A percentile compares a stretch with the other conserved stretches of the same genome.
These are phyloP conservation scores for Arge pagana DNA, from an alignment of 2,888 invertebrate species.

Conservation along the genomic window DNA sequence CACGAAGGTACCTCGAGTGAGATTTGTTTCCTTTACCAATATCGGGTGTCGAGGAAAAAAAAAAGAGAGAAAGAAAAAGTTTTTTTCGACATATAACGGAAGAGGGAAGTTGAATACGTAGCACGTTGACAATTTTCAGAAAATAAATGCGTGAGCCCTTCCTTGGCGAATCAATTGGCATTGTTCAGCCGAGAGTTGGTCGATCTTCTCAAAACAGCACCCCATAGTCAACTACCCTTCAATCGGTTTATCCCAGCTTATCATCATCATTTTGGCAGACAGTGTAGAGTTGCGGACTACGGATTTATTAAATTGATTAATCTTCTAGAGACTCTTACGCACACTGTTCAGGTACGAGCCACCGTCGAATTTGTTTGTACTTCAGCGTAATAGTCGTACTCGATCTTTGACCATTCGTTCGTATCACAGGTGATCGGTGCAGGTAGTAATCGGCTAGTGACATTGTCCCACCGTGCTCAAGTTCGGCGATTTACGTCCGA, in stretches of 20 bases:
- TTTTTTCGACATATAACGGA: not conserved
- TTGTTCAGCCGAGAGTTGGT: slow-evolving; percentile 87
- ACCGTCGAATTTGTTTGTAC: not conserved
- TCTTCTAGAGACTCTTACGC: slow-evolving; percentile 84
- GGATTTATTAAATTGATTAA: slow-evolving; percentile 94
- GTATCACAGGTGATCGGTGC: slow-evolving; percentile 80
- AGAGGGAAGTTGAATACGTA: not conserved
- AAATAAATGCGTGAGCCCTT: slow-evolving; percentile 66
- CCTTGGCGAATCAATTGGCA: slow-evolving; percentile 72
- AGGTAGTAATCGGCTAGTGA: slow-evolving; percentile 83
- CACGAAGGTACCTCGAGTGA: slow-evolving; percentile 53
- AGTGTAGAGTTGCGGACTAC: slow-evolving; percentile 94
- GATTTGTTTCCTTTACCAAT: not conserved
- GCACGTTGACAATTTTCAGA: slow-evolving; percentile 35
- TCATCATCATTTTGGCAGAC: slow-evolving; percentile 94
- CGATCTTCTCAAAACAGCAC: slow-evolving; percentile 80
- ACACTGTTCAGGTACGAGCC: slow-evolving; percentile 75
- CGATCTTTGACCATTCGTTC: not conserved
- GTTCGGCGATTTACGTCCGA: slow-evolving; percentile 89
- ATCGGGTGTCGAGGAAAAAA: not conserved
- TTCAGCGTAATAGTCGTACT: not conserved
- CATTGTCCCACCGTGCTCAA: slow-evolving; percentile 87
- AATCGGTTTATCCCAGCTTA: slow-evolving; percentile 92
- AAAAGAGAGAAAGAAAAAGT: not conserved
- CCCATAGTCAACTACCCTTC: slow-evolving; percentile 81